These are phyloP conservation scores for Geophilus truncorum DNA, from an alignment of 2,888 invertebrate genomes.

Conservation along the genomic window DNA sequence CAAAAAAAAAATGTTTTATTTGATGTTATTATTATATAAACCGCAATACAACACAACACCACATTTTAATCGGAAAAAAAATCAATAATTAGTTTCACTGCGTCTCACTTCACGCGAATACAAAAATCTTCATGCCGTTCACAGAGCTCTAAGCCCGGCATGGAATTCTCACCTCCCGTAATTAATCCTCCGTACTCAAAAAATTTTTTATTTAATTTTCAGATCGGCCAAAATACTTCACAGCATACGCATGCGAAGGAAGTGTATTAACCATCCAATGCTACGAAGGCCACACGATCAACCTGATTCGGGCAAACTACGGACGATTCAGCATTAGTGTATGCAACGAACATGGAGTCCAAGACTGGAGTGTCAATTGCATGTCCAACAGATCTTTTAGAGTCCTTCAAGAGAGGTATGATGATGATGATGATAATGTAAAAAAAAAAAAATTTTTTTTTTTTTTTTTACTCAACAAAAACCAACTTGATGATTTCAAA, in stretches of 20 bases:
- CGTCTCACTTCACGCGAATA: too few relatives aligned
- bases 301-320: slow-evolving; percentile 45
- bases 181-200: background rate
- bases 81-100: too few relatives aligned
- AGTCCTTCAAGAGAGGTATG: slow-evolving; percentile 79
- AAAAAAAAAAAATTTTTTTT: background rate
- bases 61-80: too few relatives aligned
- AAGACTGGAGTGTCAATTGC: slow-evolving; percentile 95
- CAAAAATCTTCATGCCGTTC: too few relatives aligned
- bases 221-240: slow-evolving; percentile 38
- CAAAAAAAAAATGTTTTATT: too few relatives aligned
- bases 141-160: background rate
- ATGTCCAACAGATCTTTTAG: slow-evolving; percentile 83
- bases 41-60: too few relatives aligned
- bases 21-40: too few relatives aligned
- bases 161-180: background rate
- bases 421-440: background rate
- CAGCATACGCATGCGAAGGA: slow-evolving; percentile 46
- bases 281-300: slow-evolving; percentile 39
- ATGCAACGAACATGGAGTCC: slow-evolving; percentile 92
- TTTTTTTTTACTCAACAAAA: background rate
- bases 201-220: slow-evolving; percentile 18
- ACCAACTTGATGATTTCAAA: background rate
- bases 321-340: slow-evolving; percentile 79
- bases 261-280: slow-evolving; percentile 43